phyloP scores from a whole-genome alignment of 2,113 vertebrate genomes.

The Pimephales promelas region DNA sequence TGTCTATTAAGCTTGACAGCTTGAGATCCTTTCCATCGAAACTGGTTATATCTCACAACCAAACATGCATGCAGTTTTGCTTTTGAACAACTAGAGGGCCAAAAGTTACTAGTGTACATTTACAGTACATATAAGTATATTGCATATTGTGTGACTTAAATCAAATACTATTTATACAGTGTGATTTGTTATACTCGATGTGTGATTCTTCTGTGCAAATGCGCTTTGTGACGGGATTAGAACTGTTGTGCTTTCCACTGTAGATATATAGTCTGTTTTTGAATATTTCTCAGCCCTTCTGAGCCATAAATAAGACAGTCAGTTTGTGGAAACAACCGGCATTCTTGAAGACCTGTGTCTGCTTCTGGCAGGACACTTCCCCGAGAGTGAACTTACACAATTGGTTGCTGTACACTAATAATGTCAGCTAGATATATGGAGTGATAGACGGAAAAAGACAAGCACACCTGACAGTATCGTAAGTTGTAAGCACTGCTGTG shows the following conservation, averaged over 20 bases:
- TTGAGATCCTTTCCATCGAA: too few species aligned
- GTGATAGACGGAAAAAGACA: neutral
- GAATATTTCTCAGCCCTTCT: neutral
- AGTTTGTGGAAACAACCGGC: slow-evolving; percentile 19
- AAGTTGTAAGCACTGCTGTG: neutral
- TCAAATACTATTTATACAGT: too few species aligned
- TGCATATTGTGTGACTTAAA: too few species aligned
- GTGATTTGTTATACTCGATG: neutral
- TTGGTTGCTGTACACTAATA: neutral
- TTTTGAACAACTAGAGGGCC: too few species aligned
- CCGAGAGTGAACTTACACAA: neutral
- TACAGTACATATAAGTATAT: too few species aligned
- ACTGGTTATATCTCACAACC: too few species aligned
- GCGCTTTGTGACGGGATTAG: neutral
- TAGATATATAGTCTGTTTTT: neutral
- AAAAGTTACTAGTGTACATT: too few species aligned
- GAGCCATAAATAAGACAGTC: neutral
- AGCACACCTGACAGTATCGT: slow-evolving; percentile 5
- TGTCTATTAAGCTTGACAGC: too few species aligned
- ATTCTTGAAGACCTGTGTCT: slow-evolving; percentile 25
- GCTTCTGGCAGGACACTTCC: slow-evolving; percentile 11
- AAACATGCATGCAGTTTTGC: too few species aligned
- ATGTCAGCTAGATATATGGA: neutral
- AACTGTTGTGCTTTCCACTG: neutral
- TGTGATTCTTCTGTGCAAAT: neutral